Conservation (phyloP, 1,140 invertebrate genomes). For the Eulimnadia texana region DNA sequence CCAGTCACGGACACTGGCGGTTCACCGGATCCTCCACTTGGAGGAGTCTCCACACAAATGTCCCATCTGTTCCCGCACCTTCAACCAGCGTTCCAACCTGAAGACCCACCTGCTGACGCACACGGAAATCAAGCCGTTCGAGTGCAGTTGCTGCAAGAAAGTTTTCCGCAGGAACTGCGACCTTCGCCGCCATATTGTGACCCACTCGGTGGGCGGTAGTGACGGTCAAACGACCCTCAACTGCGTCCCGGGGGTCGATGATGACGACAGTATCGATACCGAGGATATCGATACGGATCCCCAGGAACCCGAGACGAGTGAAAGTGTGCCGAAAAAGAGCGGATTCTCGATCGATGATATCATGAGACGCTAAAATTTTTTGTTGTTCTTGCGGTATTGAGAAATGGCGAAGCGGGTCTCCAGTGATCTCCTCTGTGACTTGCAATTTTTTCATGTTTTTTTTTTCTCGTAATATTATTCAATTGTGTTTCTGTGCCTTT, state of each 20-base stretch:
- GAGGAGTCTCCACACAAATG: slow-evolving; percentile 79
- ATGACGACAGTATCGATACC: slow-evolving; percentile 10
- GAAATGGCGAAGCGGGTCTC: slow-evolving; percentile 1
- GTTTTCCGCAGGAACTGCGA: slow-evolving; percentile 77
- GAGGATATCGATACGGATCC: slow-evolving; percentile 10
- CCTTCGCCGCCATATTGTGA: slow-evolving; percentile 63
- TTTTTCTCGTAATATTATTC: neutral
- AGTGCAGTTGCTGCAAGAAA: slow-evolving; percentile 74
- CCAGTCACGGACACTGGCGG: slow-evolving; percentile 82
- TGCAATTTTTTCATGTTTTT: neutral
- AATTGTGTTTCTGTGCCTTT: too few species aligned
- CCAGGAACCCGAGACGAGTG: neutral
- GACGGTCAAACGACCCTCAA: slow-evolving; percentile 29
- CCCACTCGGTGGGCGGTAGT: slow-evolving; percentile 51
- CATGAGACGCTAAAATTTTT: slow-evolving; percentile 40
- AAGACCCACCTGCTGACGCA: slow-evolving; percentile 85
- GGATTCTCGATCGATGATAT: slow-evolving; percentile 57
- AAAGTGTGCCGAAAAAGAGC: slow-evolving; percentile 32
- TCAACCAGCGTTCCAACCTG: slow-evolving; percentile 75
- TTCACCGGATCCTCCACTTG: slow-evolving; percentile 83
- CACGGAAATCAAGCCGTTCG: slow-evolving; percentile 88
- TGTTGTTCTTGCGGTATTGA: neutral
- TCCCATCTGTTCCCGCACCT: slow-evolving; percentile 58
- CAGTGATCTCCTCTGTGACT: slow-evolving; percentile 11
- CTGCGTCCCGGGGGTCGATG: slow-evolving; percentile 17